These are phyloP conservation scores for Leistus spinibarbis DNA, from an alignment of 2,888 invertebrate species.

Conservation along the genomic window DNA sequence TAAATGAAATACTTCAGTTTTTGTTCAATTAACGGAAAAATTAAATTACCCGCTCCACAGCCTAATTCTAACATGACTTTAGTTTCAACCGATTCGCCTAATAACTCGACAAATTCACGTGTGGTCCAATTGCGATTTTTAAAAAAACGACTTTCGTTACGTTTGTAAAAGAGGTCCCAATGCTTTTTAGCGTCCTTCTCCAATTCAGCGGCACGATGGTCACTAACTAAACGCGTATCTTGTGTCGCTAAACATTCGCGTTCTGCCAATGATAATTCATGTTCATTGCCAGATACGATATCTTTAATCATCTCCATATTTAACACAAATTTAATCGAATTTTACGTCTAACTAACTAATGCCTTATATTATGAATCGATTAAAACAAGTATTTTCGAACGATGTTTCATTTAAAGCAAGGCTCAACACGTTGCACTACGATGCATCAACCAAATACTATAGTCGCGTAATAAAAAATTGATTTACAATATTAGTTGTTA, in stretches of 20 bases:
- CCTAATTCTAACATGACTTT: slow-evolving; percentile 79
- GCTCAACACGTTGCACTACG: background rate
- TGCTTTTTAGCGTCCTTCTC: slow-evolving; percentile 85
- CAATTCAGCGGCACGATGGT: slow-evolving; percentile 75
- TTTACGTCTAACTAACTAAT: background rate
- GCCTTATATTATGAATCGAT: background rate
- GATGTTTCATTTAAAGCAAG: background rate
- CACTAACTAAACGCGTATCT: slow-evolving; percentile 71
- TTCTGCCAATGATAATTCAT: slow-evolving; percentile 66
- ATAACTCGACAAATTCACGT: slow-evolving; percentile 87
- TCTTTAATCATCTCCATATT: slow-evolving; percentile 38
- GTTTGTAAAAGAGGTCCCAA: slow-evolving; percentile 97
- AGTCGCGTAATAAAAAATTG: background rate
- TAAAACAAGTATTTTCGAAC: background rate
- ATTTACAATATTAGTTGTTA: background rate
- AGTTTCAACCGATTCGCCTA: slow-evolving; percentile 61
- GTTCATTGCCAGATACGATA: slow-evolving; percentile 55
- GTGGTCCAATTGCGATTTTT: slow-evolving; percentile 97
- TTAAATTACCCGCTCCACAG: slow-evolving; percentile 96
- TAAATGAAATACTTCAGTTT: slow-evolving; percentile 74
- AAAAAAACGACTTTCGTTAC: slow-evolving; percentile 92
- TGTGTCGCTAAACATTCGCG: slow-evolving; percentile 68
- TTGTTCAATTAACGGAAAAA: slow-evolving; percentile 88
- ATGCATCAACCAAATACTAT: background rate
- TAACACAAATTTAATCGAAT: background rate